These are phyloP conservation scores for Malurus leucopterus DNA, from an alignment of 2,797 vertebrate species.

Conservation along the genomic window DNA sequence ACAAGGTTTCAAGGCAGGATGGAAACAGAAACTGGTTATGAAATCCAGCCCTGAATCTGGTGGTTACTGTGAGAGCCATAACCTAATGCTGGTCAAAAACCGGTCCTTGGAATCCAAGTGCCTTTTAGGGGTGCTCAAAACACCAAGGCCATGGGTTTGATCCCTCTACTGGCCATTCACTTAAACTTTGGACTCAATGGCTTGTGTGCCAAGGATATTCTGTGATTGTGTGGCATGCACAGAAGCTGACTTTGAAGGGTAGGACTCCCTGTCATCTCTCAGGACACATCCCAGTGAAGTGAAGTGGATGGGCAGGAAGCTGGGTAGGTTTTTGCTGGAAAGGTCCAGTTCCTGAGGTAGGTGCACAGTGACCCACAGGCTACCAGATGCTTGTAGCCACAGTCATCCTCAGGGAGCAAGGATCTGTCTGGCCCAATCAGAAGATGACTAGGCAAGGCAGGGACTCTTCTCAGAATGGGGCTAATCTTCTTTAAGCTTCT, in stretches of 20 bases:
- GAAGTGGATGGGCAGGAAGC: not conserved
- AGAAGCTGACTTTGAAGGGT: not conserved
- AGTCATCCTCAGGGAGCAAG: not conserved
- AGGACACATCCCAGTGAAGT: fast-evolving
- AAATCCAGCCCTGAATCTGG: not conserved
- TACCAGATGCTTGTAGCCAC: not conserved
- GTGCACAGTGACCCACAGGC: not conserved
- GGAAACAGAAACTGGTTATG: not conserved
- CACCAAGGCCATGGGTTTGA: fast-evolving
- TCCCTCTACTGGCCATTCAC: not conserved
- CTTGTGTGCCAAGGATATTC: not conserved
- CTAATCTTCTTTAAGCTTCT: not conserved
- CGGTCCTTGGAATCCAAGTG: not conserved
- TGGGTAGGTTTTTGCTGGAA: not conserved
- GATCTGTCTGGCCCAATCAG: not conserved
- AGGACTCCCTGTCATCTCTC: not conserved
- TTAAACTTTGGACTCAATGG: fast-evolving
- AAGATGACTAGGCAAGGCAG: not conserved
- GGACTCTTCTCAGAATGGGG: not conserved
- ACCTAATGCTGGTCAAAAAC: fast-evolving
- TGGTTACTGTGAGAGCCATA: not conserved
- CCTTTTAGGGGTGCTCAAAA: not conserved
- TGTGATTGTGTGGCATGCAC: not conserved
- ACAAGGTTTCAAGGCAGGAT: not conserved
- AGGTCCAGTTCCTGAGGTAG: not conserved